Evolutionary conservation across 2,888 invertebrate genomes (phyloP), one percentile per base, ranked within the genome.

Genomic region (Helleia helle): DNA sequence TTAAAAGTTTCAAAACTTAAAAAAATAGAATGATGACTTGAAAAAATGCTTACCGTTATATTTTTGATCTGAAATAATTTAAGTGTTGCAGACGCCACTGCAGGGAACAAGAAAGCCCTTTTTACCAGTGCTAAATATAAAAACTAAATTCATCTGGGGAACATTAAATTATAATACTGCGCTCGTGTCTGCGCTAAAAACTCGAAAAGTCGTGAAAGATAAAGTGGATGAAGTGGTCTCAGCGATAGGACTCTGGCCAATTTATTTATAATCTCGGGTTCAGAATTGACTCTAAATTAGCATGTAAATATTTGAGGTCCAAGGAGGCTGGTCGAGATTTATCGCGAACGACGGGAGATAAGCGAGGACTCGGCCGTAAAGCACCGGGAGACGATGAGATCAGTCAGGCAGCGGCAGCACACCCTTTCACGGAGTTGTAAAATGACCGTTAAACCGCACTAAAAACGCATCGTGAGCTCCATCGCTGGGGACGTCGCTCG

Each of bases 241-340:
- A 71, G 22, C 72, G 71, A 76, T 71, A 70, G 65, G 66, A 65
- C 70, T 60, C 65, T 54, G 59, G 63, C 62, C 75, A 70, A 75
- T 77, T 83, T 81, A 80, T 80, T 80, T 77, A 83, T 81, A 83
- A 83, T 81, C 83, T 81, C 74, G 72, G 74, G 71, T 71, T 72
- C 75, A 65, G 71, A 75, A 81, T 77, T 74, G 76, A 66, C 77
- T 76, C 79, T 71, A 80, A 81, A 84, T 83, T 83, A 84, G 73
- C 80, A 83, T 84, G 79, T 84, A 79, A 84, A 84, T 84, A 84
- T 83, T 84, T 80, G 74, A 84, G 69, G 81, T 81, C 80, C 79
- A 71, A 71, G 75, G 70, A 76, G 71, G 59, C 67, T 69, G 68
- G 72, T 62, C 61, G 70, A 79, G 84, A 84, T 83, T 83, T 83